These are phyloP conservation scores for Bunonema sp. DNA, from an alignment of 2,888 invertebrate genomes.

Conservation along the genomic window DNA sequence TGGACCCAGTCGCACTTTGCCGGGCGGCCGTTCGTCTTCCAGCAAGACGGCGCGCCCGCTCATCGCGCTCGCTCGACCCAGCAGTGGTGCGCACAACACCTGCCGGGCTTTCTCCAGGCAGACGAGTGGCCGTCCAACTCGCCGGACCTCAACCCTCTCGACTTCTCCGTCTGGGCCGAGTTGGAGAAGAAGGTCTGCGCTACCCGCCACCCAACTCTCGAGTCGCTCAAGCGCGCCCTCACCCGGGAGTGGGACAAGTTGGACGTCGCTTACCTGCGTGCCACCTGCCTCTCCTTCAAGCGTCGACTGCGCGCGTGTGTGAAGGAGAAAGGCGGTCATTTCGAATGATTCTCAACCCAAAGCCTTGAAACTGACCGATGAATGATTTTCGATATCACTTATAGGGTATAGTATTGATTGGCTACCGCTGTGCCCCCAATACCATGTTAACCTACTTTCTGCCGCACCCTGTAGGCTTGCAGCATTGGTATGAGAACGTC, in stretches of 20 bases:
- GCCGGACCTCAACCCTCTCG: neutral
- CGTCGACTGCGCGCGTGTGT: neutral
- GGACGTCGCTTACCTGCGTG: neutral
- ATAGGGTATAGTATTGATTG: too few species aligned
- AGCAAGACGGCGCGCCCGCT: neutral
- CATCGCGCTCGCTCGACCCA: neutral
- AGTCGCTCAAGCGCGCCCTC: neutral
- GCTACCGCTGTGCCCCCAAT: too few species aligned
- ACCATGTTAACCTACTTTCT: too few species aligned
- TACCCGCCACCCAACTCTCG: neutral
- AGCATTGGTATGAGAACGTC: too few species aligned
- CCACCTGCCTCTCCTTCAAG: neutral
- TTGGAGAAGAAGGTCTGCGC: neutral
- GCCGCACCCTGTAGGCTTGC: too few species aligned
- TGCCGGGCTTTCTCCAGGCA: neutral
- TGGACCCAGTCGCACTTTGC: neutral
- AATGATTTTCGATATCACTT: too few species aligned
- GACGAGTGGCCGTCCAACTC: neutral
- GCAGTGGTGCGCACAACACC: neutral
- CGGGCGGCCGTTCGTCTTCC: neutral
- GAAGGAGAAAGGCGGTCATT: neutral
- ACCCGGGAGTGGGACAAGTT: neutral
- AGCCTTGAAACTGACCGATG: too few species aligned
- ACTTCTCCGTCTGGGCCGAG: too few species aligned
- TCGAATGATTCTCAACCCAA: too few species aligned